Evolutionary conservation across 2,113 vertebrate genomes (phyloP), one percentile per base, ranked within the genome.

Genomic region (Petromus typicus): DNA sequence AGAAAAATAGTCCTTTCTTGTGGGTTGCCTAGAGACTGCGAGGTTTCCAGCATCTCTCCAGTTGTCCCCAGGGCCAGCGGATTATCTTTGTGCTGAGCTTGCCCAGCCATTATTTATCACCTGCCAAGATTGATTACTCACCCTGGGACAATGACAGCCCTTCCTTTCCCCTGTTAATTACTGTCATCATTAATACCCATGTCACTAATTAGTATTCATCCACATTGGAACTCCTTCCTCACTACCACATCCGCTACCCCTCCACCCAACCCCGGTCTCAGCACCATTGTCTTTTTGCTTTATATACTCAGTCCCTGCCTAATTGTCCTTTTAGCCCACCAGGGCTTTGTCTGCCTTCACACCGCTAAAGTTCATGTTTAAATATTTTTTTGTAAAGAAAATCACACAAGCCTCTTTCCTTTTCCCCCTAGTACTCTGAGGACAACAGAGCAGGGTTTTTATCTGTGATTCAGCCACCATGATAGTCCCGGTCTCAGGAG

Each of bases 201-300:
- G 97, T 98, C 98, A 98, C 98, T 98, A 98, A 98, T 98, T 98
- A 98, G 98, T 98, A 98, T 98, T 98, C 98, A 98, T 96, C 98
- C 98, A 98, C 97, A 98, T 79, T 97, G 98, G 98, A 98, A 98
- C 96, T 96, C 97, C 97, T 98, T 97, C 94, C 84, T 92, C 59
- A 79, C 94, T 96, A 93, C 91, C 97, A 84, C 79, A 87, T 76
- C 96, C 80, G 56, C 34, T 86, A 23, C 91, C 90, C 83, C 80
- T 22, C 23, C 16, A 27, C 54, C 88, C 6, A 96, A 40, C 90
- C 95, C 93, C 27, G 54, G 1, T 48, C 97, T 96, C 57, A 71
- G 93, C 73, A 54, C 97, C 95, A 96, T 59, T 91, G 96, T 96
- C 91, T 87, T 95, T 90, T 18, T 79, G 57, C 64, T 90, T 69